These are phyloP conservation scores for Stictonetta naevosa DNA, from an alignment of 2,113 vertebrate species.

Conservation along the genomic window DNA sequence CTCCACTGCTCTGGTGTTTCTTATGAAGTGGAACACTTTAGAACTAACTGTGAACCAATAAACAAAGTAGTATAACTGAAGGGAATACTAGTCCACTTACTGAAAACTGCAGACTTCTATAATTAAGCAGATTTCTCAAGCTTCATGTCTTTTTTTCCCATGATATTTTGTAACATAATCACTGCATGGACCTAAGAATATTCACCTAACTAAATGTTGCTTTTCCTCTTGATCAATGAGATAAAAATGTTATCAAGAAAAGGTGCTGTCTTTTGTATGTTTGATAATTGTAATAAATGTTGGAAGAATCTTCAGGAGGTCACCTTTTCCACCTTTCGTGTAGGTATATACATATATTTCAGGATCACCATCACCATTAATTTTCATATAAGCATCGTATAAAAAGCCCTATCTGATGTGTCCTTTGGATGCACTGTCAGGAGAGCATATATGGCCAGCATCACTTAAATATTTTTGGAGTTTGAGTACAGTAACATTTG, in stretches of 20 bases:
- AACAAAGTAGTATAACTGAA: constrained; percentile 10
- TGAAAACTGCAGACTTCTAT: background rate
- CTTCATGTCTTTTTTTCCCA: background rate
- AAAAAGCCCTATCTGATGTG: background rate
- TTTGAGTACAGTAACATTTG: background rate
- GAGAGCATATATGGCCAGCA: background rate
- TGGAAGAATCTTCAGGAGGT: background rate
- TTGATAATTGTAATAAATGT: background rate
- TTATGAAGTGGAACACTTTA: background rate
- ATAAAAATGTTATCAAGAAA: background rate
- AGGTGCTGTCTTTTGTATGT: background rate
- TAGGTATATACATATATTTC: background rate
- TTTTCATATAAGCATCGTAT: background rate
- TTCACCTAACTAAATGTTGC: background rate
- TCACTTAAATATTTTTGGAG: background rate
- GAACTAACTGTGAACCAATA: constrained; percentile 36
- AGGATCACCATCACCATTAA: background rate
- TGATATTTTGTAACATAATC: background rate
- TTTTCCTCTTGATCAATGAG: constrained; percentile 3
- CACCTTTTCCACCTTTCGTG: background rate
- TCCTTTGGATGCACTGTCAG: background rate
- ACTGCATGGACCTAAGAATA: background rate
- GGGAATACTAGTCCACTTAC: constrained; percentile 4
- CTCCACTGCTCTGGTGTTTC: background rate
- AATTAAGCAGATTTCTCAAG: background rate